Conservation (phyloP, 2,888 invertebrate genomes). For the Dichetophora obliterata region DNA sequence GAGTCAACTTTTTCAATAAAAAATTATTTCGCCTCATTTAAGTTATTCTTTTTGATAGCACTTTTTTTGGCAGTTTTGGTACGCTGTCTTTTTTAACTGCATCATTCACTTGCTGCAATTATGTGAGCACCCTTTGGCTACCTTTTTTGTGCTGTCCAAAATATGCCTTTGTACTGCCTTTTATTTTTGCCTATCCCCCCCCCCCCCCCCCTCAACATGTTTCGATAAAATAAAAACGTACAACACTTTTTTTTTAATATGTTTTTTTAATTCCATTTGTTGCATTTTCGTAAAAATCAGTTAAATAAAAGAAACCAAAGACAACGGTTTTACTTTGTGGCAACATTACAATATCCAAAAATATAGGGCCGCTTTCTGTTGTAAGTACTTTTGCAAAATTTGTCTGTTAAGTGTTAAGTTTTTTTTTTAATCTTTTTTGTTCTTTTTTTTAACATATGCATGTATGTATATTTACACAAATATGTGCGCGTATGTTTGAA, state of each 20-base stretch:
- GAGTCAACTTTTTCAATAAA: no score
- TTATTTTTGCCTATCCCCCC: neutral
- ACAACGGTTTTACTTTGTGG: conserved; percentile 23
- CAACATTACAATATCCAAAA: conserved; percentile 37
- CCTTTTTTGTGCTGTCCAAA: conserved; percentile 52
- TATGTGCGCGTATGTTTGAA: conserved; percentile 45
- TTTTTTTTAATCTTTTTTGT: conserved; percentile 19
- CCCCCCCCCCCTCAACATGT: conserved; percentile 50
- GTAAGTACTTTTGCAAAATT: conserved; percentile 28
- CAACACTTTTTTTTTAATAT: conserved; percentile 13
- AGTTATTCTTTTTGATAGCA: no score
- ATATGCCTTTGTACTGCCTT: conserved; percentile 54
- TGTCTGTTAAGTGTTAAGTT: conserved; percentile 14
- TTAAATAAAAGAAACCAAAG: neutral
- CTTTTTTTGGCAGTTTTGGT: no score
- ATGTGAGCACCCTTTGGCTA: conserved; percentile 48
- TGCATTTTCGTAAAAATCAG: conserved; percentile 2
- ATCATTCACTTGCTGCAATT: neutral
- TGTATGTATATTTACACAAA: conserved; percentile 37
- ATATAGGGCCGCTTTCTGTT: conserved; percentile 14
- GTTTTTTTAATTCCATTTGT: conserved; percentile 19
- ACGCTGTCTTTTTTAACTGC: neutral
- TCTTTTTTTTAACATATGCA: conserved; percentile 49
- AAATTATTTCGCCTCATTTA: no score
- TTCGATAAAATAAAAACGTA: conserved; percentile 57